phyloP scores from a whole-genome alignment of 2,888 invertebrate species.

The Rambutsinella grinnellia region DNA sequence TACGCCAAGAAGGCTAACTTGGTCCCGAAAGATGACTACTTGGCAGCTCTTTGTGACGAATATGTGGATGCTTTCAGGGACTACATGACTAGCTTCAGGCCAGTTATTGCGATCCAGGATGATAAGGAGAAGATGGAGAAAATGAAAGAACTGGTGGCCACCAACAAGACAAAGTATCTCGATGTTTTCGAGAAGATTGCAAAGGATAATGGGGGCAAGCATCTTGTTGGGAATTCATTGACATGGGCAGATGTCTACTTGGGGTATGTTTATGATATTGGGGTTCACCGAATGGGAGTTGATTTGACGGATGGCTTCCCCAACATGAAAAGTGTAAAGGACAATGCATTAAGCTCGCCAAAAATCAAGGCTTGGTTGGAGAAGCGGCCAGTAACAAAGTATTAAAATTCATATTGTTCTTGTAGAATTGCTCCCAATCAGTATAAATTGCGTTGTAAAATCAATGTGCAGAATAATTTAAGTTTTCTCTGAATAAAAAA shows the following conservation, averaged over 20 bases:
- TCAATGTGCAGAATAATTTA: too few species aligned
- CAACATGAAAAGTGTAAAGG: constrained; percentile 72
- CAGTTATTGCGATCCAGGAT: not conserved
- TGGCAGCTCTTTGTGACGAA: constrained; percentile 73
- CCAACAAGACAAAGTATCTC: constrained; percentile 70
- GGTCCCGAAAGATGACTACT: constrained; percentile 73
- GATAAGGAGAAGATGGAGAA: not conserved
- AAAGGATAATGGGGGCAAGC: constrained; percentile 38
- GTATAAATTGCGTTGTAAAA: too few species aligned
- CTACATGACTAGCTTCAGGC: constrained; percentile 22
- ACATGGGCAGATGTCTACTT: constrained; percentile 72
- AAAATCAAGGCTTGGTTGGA: constrained; percentile 73
- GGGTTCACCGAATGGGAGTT: constrained; percentile 72
- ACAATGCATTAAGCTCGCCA: constrained; percentile 72
- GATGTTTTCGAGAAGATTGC: constrained; percentile 33
- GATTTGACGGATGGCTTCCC: constrained; percentile 72
- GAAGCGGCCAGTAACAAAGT: constrained; percentile 73
- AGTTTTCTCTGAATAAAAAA: too few species aligned
- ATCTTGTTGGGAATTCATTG: constrained; percentile 43
- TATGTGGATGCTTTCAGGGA: constrained; percentile 74
- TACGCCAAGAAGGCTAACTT: constrained; percentile 73
- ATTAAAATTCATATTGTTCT: too few species aligned
- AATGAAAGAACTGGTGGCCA: not conserved
- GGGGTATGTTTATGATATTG: constrained; percentile 73
- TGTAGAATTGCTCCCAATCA: too few species aligned